Evolutionary conservation across 2,888 invertebrate species (phyloP).

Genomic region (Carpatolechia fugitivella): DNA sequence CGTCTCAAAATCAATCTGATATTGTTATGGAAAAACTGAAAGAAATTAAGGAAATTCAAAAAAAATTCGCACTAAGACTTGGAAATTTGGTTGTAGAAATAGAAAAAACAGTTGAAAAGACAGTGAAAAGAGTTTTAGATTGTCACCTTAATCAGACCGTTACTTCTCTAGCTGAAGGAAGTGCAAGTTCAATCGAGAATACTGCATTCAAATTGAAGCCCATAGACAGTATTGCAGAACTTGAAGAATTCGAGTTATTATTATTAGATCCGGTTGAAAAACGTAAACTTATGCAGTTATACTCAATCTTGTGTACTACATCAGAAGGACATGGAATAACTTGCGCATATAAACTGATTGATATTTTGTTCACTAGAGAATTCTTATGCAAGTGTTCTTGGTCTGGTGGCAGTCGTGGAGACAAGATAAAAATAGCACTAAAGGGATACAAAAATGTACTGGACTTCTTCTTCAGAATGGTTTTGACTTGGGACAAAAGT

Average conservation of each 20-base stretch:
- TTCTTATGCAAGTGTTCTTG: slow-evolving; percentile 11
- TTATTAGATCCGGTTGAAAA: slow-evolving; percentile 6
- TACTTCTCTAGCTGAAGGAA: neutral
- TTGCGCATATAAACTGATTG: slow-evolving; percentile 9
- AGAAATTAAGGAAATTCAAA: slow-evolving; percentile 9
- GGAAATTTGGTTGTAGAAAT: neutral
- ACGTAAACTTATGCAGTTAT: slow-evolving; percentile 6
- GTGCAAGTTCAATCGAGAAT: neutral
- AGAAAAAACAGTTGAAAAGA: neutral
- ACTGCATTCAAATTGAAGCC: slow-evolving; percentile 3
- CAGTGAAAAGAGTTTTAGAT: neutral
- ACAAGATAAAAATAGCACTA: slow-evolving; percentile 3
- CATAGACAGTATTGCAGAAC: neutral
- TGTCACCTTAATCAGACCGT: neutral
- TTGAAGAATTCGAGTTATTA: slow-evolving; percentile 1
- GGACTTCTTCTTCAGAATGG: slow-evolving; percentile 3
- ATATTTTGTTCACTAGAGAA: slow-evolving; percentile 9
- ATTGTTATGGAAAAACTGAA: slow-evolving; percentile 8
- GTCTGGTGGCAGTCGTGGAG: slow-evolving; percentile 9
- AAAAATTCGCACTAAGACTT: neutral
- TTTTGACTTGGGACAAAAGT: slow-evolving; percentile 3
- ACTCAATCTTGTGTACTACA: slow-evolving; percentile 3
- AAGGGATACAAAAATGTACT: slow-evolving; percentile 6
- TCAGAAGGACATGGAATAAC: slow-evolving; percentile 4
- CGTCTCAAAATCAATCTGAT: neutral